These are phyloP conservation scores for Brachyhypopomus gauderio DNA, from an alignment of 2,113 vertebrate species.

Conservation along the genomic window DNA sequence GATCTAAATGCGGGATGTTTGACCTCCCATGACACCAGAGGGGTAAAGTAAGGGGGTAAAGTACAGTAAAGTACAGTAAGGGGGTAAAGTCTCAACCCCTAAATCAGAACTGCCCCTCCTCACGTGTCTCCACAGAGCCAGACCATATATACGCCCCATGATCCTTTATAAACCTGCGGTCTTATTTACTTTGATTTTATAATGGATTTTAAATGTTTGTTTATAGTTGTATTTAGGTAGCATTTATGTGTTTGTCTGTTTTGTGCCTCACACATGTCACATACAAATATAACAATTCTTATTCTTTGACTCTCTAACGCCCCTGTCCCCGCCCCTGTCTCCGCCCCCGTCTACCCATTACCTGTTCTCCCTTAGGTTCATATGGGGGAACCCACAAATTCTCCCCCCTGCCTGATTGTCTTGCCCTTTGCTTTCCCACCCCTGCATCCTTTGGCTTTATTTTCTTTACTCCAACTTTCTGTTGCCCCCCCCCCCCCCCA, in stretches of 20 bases:
- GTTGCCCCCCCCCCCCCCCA: not conserved
- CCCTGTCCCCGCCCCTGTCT: not conserved
- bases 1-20: slow-evolving; percentile 60
- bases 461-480: not conserved
- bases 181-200: too few species aligned
- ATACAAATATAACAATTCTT: too few species aligned
- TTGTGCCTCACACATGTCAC: too few species aligned
- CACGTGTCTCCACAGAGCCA: not conserved
- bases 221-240: too few species aligned
- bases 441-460: not conserved
- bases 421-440: slow-evolving; percentile 10
- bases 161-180: too few species aligned
- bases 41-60: slow-evolving; percentile 31
- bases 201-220: too few species aligned
- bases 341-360: not conserved
- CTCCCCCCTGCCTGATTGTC: not conserved
- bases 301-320: not conserved
- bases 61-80: slow-evolving; percentile 32
- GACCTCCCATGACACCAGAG: slow-evolving; percentile 54
- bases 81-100: slow-evolving; percentile 28
- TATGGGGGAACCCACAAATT: not conserved
- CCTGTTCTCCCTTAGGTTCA: slow-evolving; percentile 3
- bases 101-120: slow-evolving; percentile 1
- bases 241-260: too few species aligned
- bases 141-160: too few species aligned